phyloP scores from a whole-genome alignment of 2,797 vertebrate species.

The Mus minutoides region DNA sequence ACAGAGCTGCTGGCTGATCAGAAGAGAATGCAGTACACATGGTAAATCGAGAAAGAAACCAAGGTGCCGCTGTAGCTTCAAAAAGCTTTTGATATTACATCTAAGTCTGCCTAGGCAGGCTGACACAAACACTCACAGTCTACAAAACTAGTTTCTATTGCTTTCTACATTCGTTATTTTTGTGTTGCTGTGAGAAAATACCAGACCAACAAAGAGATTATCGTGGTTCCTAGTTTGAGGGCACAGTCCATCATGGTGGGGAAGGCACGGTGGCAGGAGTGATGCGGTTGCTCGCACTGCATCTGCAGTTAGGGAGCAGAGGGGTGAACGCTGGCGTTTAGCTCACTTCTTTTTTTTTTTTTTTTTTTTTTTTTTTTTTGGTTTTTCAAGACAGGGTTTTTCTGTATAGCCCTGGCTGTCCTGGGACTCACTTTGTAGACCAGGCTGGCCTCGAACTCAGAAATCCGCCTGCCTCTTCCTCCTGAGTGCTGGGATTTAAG shows the following conservation, averaged over 20 bases:
- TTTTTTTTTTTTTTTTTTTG: too few relatives aligned
- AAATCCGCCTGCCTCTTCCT: too few relatives aligned
- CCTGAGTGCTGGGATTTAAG: too few relatives aligned
- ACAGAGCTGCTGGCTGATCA: not conserved
- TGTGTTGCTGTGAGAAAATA: not conserved
- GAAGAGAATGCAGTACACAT: rapidly evolving
- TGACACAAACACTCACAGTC: not conserved
- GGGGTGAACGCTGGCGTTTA: not conserved
- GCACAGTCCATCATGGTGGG: not conserved
- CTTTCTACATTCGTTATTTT: not conserved
- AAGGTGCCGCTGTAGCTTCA: not conserved
- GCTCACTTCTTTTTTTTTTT: not conserved
- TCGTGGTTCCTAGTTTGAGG: not conserved
- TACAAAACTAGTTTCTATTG: not conserved
- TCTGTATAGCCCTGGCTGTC: too few relatives aligned
- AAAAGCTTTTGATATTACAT: not conserved
- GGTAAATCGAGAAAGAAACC: not conserved
- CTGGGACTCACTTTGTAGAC: too few relatives aligned
- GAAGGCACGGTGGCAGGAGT: not conserved
- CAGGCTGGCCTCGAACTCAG: too few relatives aligned
- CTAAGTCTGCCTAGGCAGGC: not conserved
- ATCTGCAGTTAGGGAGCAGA: not conserved
- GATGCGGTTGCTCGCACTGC: not conserved
- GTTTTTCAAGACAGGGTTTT: too few relatives aligned
- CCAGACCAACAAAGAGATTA: not conserved